phyloP scores from a whole-genome alignment of 2,113 vertebrate genomes.

The Leptobrachium leishanense region DNA sequence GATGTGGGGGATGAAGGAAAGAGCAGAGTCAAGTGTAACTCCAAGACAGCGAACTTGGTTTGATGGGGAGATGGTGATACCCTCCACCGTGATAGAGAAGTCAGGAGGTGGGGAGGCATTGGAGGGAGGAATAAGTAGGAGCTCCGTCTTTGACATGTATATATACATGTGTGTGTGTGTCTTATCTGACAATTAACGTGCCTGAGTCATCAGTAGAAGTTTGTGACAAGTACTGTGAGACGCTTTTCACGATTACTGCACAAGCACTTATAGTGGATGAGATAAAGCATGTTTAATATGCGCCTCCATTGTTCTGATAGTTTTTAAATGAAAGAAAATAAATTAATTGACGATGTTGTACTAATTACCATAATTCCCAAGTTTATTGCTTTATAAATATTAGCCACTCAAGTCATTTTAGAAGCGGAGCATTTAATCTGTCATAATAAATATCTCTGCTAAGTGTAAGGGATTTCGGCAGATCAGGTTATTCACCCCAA shows the following conservation, averaged over 20 bases:
- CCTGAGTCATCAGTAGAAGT: neutral
- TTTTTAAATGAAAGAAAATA: constrained; percentile 51
- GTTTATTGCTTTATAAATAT: constrained; percentile 70
- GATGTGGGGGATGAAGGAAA: too few species aligned
- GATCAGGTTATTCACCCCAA: constrained; percentile 62
- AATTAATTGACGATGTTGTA: constrained; percentile 57
- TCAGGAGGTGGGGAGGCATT: too few species aligned
- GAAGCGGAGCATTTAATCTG: constrained; percentile 65
- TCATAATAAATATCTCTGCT: constrained; percentile 62
- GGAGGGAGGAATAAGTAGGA: too few species aligned
- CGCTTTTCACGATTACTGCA: constrained; percentile 16
- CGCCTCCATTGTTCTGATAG: constrained; percentile 43
- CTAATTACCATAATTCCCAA: constrained; percentile 59
- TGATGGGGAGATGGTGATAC: too few species aligned
- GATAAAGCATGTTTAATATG: constrained; percentile 44
- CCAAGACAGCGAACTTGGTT: too few species aligned
- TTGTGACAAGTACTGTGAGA: neutral
- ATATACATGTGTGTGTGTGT: too few species aligned
- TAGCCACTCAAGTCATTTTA: constrained; percentile 64
- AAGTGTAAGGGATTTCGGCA: constrained; percentile 64
- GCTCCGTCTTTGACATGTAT: too few species aligned
- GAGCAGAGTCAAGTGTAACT: too few species aligned
- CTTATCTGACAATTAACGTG: too few species aligned
- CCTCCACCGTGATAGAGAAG: too few species aligned
- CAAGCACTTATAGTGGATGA: constrained; percentile 27